Conservation (phyloP, 2,797 vertebrate genomes). For the Brachyalestes nurse region DNA sequence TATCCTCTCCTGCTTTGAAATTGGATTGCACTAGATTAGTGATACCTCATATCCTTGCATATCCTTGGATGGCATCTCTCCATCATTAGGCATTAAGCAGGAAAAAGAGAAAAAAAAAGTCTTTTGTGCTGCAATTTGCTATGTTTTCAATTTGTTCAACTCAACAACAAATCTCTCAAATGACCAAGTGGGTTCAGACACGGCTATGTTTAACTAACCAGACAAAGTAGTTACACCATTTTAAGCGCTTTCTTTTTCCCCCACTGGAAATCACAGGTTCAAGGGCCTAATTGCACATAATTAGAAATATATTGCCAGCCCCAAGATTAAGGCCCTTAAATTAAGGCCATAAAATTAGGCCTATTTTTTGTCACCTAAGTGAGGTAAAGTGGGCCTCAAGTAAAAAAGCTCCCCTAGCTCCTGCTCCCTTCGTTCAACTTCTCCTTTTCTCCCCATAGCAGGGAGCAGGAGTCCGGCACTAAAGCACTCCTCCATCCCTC, state of each 20-base stretch:
- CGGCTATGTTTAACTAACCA: conserved; percentile 21
- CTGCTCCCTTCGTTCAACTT: conserved; percentile 46
- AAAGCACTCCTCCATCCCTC: conserved; percentile 69
- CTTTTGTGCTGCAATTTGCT: neutral
- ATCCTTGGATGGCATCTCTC: conserved; percentile 42
- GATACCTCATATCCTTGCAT: conserved; percentile 56
- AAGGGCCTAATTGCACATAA: conserved; percentile 40
- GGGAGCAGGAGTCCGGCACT: conserved; percentile 59
- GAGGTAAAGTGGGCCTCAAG: conserved; percentile 38
- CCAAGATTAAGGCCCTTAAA: conserved; percentile 45
- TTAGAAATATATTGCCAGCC: conserved; percentile 46
- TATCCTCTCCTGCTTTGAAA: conserved; percentile 71
- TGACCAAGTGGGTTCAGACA: neutral
- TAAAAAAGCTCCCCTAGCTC: conserved; percentile 34
- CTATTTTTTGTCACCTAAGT: conserved; percentile 44
- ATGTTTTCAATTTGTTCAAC: conserved; percentile 3
- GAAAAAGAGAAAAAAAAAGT: conserved; percentile 14
- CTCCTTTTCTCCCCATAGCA: conserved; percentile 42
- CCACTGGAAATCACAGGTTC: conserved; percentile 25
- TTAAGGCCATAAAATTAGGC: conserved; percentile 39
- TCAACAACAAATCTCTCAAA: conserved; percentile 2
- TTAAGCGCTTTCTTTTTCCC: neutral
- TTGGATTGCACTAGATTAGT: conserved; percentile 66
- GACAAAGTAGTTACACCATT: conserved; percentile 28
- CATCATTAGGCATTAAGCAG: neutral